Percentiles rank a stretch among this genome's conserved stretches.
Evolutionary conservation across 2,797 vertebrate genomes (phyloP).

Genomic region (Chlorospingus semifuscus): DNA sequence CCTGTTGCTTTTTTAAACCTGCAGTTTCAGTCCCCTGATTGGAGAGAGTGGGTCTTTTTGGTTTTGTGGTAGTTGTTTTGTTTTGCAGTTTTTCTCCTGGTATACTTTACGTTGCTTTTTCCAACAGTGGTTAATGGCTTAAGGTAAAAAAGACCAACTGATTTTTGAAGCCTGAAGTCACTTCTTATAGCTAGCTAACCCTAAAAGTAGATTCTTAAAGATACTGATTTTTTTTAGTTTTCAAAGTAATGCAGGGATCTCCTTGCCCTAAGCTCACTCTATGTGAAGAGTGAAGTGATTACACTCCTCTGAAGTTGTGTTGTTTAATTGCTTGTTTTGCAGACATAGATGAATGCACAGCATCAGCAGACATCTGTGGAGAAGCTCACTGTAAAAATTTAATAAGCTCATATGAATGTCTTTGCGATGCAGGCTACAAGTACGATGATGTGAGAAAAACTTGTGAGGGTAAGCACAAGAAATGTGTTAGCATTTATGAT

Average conservation of each 20-base stretch:
- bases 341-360: constrained; percentile 90
- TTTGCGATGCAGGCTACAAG: constrained; percentile 84
- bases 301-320: neutral
- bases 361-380: constrained; percentile 81
- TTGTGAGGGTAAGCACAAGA: constrained; percentile 83
- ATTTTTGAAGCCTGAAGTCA: constrained; percentile 2
- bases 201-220: neutral
- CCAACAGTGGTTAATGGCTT: neutral
- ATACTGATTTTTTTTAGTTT: neutral
- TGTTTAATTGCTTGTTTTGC: constrained; percentile 57
- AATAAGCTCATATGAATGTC: constrained; percentile 84
- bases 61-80: neutral
- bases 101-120: neutral
- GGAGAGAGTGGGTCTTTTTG: neutral
- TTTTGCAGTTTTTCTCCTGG: neutral
- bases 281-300: neutral
- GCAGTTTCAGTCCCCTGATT: neutral
- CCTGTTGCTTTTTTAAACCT: neutral
- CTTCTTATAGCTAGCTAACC: neutral
- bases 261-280: neutral
- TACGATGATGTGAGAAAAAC: constrained; percentile 83
- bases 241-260: neutral
- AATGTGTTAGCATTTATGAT: neutral
- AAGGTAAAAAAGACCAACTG: neutral
- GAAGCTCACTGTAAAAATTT: constrained; percentile 86